These are phyloP conservation scores for Steromphala cineraria DNA, from an alignment of 2,888 invertebrate species.

Conservation along the genomic window DNA sequence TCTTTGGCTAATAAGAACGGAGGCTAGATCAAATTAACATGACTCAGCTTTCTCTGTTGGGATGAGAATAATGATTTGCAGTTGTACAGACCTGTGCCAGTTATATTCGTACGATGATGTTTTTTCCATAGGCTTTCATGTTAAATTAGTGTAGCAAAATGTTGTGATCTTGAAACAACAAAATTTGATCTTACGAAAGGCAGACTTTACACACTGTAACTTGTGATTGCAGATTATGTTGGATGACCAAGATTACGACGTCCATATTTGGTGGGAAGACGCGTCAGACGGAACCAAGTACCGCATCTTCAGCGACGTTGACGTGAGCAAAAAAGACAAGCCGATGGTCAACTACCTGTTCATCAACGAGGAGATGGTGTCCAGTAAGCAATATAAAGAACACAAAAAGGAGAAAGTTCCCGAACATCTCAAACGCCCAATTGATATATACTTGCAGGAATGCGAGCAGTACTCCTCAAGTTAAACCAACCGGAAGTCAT, in stretches of 20 bases:
- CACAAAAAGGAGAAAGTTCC: background rate
- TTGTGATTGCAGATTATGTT: background rate
- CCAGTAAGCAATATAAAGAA: background rate
- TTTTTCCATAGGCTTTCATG: too few species aligned
- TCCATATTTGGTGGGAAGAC: background rate
- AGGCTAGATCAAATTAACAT: too few species aligned
- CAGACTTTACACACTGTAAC: too few species aligned
- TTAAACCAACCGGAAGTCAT: background rate
- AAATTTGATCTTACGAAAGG: too few species aligned
- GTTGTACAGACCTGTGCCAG: too few species aligned
- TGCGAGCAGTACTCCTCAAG: background rate
- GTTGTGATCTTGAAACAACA: too few species aligned
- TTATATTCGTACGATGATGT: too few species aligned
- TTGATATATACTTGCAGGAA: background rate
- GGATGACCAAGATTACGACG: background rate
- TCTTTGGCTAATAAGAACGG: too few species aligned
- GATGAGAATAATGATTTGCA: too few species aligned
- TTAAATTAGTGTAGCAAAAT: too few species aligned
- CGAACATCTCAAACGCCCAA: background rate
- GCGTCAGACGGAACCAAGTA: background rate
- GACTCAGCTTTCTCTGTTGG: too few species aligned
- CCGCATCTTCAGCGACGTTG: constrained; percentile 3
- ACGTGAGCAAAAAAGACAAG: background rate
- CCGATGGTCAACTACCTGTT: constrained; percentile 7
- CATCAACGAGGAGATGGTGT: background rate